Conservation (phyloP, 2,113 vertebrate genomes). For the Azemiops feae region DNA sequence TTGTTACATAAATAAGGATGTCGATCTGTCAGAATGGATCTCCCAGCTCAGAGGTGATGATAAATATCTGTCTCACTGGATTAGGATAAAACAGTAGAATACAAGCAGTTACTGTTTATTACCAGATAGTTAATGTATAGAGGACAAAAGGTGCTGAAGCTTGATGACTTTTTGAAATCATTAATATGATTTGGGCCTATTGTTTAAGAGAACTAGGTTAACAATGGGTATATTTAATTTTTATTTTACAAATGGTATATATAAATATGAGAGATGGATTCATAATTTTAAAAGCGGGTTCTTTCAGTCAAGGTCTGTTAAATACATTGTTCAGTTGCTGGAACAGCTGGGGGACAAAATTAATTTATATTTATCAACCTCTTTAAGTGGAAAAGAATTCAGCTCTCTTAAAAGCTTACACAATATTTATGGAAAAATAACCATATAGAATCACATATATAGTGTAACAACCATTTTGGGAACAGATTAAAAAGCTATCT, state of each 20-base stretch:
- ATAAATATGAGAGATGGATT: background rate
- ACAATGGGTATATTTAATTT: conserved; percentile 58
- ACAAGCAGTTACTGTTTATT: conserved; percentile 70
- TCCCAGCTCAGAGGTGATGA: conserved; percentile 74
- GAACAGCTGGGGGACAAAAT: background rate
- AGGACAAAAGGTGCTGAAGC: conserved; percentile 72
- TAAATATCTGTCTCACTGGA: conserved; percentile 75
- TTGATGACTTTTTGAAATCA: conserved; percentile 67
- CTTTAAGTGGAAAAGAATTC: conserved; percentile 11
- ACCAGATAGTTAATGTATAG: conserved; percentile 68
- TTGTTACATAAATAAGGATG: conserved; percentile 68
- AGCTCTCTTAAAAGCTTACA: conserved; percentile 8
- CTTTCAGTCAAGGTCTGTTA: conserved; percentile 17
- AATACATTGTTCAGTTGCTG: background rate
- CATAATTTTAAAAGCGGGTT: conserved; percentile 16
- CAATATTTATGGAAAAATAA: conserved; percentile 28
- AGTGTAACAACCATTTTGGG: background rate
- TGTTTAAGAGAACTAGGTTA: conserved; percentile 84
- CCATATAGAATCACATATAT: background rate
- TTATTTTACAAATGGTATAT: conserved; percentile 36
- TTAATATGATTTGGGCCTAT: conserved; percentile 75
- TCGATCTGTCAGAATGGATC: conserved; percentile 77
- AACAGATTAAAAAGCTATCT: conserved; percentile 23
- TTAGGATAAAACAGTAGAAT: conserved; percentile 71
- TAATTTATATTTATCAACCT: background rate